Percentiles rank a stretch among this genome's conserved stretches.
Evolutionary conservation across 2,888 invertebrate genomes (phyloP).

Genomic region (Schizaphis graminum): DNA sequence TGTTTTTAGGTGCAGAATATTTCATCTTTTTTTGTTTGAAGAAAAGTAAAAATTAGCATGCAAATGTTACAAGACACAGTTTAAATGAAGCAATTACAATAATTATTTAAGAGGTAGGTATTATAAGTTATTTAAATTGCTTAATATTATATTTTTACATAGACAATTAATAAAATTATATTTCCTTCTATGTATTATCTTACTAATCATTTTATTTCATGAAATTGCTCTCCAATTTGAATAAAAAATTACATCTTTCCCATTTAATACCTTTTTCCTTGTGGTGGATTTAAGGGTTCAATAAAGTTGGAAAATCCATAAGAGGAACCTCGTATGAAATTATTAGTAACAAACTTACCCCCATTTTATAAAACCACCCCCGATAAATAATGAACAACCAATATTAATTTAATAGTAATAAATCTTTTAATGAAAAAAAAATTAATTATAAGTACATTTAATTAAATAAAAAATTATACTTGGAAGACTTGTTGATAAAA

Average conservation of each 20-base stretch:
- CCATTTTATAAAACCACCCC: no score
- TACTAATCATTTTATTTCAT: background rate
- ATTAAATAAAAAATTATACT: no score
- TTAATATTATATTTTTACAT: background rate
- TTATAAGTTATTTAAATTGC: background rate
- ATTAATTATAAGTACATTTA: no score
- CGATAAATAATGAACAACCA: no score
- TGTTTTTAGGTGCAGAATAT: slow-evolving; percentile 14
- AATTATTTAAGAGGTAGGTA: slow-evolving; percentile 44
- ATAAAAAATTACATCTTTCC: background rate
- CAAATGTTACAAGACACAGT: background rate
- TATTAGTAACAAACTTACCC: no score
- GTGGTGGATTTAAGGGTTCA: no score
- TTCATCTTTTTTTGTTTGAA: background rate
- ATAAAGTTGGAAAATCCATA: no score
- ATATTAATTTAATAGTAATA: no score
- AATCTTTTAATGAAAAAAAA: no score
- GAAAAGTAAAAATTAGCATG: background rate
- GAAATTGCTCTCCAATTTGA: background rate
- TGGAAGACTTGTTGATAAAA: no score
- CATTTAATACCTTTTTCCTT: background rate
- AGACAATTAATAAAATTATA: background rate
- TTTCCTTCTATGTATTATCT: background rate
- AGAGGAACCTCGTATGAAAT: no score
- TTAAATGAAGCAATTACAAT: background rate